Evolutionary conservation across 2,797 vertebrate genomes (phyloP), one percentile per base, ranked within the genome.

Genomic region (Sciurus vulgaris): DNA sequence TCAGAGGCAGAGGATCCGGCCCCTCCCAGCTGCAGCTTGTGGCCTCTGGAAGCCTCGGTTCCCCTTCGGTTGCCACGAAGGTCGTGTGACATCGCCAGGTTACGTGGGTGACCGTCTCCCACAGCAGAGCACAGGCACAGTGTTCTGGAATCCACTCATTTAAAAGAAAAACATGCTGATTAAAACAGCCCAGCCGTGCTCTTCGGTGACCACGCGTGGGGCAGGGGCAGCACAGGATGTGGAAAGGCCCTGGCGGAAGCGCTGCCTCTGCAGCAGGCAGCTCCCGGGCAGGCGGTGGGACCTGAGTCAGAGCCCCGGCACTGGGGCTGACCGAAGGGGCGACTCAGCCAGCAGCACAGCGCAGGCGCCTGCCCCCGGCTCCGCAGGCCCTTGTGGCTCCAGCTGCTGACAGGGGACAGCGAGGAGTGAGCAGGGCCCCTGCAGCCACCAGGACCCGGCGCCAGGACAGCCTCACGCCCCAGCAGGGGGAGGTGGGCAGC

Each of bases 51-150:
- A 73, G 56, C 84, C 61, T 38, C 72, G 2, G 59, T 61, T 35
- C 44, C 26, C 56, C 22, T 0, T 5, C 1, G 12, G 24, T n/a
- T 33, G 20, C 13, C 3, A 15, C 13, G 89, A 47, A 18, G 6
- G 1, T 41, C 8, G 7, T 10, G 1, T 17, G 70, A 73, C 0
- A 4, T 44, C 49, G 4, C 0, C 10, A 0, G 0, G 47, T 54
- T 5, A 28, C 17, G 0, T 0, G 6, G 9, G 20, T 7, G 12
- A 72, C 26, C 33, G 3, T 35, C 26, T 26, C 18, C 76, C 33
- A 13, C 0, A 1, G 1, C 7, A 7, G 12, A 10, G 59, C 3
- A 12, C 28, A 63, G 22, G 6, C 35, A 4, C 1, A 7, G 65
- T 11, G 4, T 0, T 5, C 0, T 15, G 24, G 35, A 10, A 49